phyloP scores from a whole-genome alignment of 1,140 invertebrate genomes.

The Ceratina australensis region DNA sequence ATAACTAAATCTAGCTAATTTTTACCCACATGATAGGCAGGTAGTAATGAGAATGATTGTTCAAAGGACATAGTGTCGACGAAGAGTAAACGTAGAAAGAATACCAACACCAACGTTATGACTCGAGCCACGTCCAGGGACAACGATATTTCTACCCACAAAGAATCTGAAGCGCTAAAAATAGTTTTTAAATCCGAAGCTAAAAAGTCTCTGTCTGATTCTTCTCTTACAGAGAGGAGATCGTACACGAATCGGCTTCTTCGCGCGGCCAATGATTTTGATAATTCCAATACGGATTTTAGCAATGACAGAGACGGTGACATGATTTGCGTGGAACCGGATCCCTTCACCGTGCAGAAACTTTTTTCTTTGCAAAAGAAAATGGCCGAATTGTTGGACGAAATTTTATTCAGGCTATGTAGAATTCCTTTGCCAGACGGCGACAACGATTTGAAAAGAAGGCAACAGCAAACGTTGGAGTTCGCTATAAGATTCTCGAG shows the following conservation, averaged over 20 bases:
- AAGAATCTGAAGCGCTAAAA: constrained; percentile 46
- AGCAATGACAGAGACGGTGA: constrained; percentile 52
- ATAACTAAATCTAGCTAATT: background rate
- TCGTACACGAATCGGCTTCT: constrained; percentile 55
- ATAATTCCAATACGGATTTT: constrained; percentile 66
- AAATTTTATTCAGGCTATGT: constrained; percentile 72
- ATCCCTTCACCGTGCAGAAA: constrained; percentile 68
- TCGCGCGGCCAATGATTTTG: constrained; percentile 50
- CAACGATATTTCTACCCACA: constrained; percentile 22
- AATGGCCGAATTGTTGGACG: constrained; percentile 72
- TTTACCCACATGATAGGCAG: constrained; percentile 28
- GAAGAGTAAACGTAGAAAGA: constrained; percentile 40
- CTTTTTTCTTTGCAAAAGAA: constrained; percentile 71
- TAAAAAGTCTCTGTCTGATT: constrained; percentile 63
- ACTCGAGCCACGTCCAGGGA: constrained; percentile 62
- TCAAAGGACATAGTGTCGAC: constrained; percentile 29
- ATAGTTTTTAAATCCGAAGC: constrained; percentile 37
- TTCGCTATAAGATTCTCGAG: constrained; percentile 76
- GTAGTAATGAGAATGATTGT: constrained; percentile 23
- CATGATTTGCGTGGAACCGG: constrained; percentile 49
- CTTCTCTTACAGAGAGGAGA: constrained; percentile 57
- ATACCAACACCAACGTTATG: constrained; percentile 53
- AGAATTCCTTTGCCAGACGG: constrained; percentile 75
- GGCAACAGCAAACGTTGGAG: constrained; percentile 73
- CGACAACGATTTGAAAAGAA: constrained; percentile 70